Conservation (phyloP, 1,140 invertebrate species). For the Thrips palmi region DNA sequence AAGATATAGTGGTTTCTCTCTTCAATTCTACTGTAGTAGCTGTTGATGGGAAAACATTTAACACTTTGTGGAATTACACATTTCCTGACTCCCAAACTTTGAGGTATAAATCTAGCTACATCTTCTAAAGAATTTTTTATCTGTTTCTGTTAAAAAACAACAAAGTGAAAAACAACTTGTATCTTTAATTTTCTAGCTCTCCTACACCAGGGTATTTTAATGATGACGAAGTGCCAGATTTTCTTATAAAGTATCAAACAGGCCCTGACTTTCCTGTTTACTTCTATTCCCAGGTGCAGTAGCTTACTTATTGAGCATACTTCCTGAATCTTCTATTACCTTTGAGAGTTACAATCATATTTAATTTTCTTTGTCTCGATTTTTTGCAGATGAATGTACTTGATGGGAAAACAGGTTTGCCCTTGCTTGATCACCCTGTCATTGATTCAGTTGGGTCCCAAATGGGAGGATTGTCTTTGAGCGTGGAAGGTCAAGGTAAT, state of each 20-base stretch:
- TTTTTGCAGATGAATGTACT: slow-evolving; percentile 36
- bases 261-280: slow-evolving; percentile 56
- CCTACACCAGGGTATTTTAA: slow-evolving; percentile 69
- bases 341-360: background rate
- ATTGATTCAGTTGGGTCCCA: slow-evolving; percentile 45
- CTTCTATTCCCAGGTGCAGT: slow-evolving; percentile 44
- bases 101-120: too few species aligned
- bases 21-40: slow-evolving; percentile 56
- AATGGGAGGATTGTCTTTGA: slow-evolving; percentile 42
- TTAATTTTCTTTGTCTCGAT: slow-evolving; percentile 4
- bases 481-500: slow-evolving; percentile 40
- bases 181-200: slow-evolving; percentile 31
- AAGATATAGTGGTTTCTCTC: slow-evolving; percentile 53
- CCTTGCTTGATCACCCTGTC: slow-evolving; percentile 40
- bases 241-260: slow-evolving; percentile 59
- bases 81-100: too few species aligned
- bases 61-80: slow-evolving; percentile 51
- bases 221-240: slow-evolving; percentile 61
- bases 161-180: too few species aligned
- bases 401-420: slow-evolving; percentile 45
- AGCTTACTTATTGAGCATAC: background rate
- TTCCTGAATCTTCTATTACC: slow-evolving; percentile 1
- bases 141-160: too few species aligned
- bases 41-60: slow-evolving; percentile 45
- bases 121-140: too few species aligned